These are phyloP conservation scores for Dendronephthya gigantea DNA, from an alignment of 64 coral and sea anemone species.

Conservation along the genomic window DNA sequence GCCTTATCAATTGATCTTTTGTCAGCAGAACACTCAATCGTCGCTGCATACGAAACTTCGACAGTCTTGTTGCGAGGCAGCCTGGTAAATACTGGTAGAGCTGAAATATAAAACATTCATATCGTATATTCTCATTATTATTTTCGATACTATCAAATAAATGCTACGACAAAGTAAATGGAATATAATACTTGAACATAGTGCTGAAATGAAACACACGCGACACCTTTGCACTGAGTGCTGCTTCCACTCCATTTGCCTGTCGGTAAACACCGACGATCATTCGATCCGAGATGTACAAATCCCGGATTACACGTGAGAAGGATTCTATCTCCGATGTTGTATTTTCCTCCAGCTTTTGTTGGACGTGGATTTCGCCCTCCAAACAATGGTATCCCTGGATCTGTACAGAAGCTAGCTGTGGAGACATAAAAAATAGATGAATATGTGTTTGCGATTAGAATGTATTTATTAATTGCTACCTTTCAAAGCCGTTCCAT, in stretches of 20 bases:
- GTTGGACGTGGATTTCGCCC: background rate
- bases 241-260: conserved; percentile 6
- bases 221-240: background rate
- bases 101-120: background rate
- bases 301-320: background rate
- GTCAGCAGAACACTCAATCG: background rate
- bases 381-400: background rate
- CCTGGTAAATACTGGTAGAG: background rate
- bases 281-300: background rate
- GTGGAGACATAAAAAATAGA: background rate
- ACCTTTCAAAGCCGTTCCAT: background rate
- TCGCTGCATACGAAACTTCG: background rate
- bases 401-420: background rate
- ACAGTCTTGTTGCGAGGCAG: background rate
- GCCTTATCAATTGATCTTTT: background rate
- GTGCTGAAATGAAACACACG: no score
- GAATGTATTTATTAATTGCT: background rate
- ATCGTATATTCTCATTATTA: background rate
- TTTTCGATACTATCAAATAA: no score
- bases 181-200: background rate
- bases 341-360: background rate
- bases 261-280: background rate
- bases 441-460: background rate
- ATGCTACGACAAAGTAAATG: no score
- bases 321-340: background rate